A percentile compares a stretch with the other conserved stretches of the same genome.
phyloP scores from a whole-genome alignment of 2,888 invertebrate species.

The Melinaea marsaeus region DNA sequence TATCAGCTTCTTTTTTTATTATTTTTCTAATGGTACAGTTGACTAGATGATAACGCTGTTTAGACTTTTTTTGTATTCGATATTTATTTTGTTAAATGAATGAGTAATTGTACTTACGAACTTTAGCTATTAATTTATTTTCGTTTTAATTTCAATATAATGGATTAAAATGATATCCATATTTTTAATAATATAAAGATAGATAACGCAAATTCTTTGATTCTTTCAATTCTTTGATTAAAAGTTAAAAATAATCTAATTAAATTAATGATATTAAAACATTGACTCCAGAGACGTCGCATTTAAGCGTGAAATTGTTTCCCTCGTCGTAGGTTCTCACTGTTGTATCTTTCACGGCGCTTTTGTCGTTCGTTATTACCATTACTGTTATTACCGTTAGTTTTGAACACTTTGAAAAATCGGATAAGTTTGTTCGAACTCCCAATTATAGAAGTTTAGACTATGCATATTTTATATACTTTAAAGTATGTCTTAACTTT shows the following conservation, averaged over 20 bases:
- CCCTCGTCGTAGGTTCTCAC: conserved; percentile 92
- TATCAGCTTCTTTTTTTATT: too few species aligned
- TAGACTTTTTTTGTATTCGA: too few species aligned
- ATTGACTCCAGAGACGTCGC: conserved; percentile 90
- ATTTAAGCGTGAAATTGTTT: conserved; percentile 84
- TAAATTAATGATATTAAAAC: background rate
- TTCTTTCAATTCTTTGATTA: too few species aligned
- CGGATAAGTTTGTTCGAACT: conserved; percentile 14
- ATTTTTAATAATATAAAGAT: background rate
- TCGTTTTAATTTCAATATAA: too few species aligned
- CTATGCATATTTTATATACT: background rate
- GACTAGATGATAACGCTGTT: too few species aligned
- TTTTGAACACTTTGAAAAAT: conserved; percentile 19
- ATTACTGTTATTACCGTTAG: too few species aligned
- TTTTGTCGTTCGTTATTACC: conserved; percentile 86
- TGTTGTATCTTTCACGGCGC: conserved; percentile 83
- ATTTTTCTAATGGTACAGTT: too few species aligned
- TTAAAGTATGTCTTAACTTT: background rate
- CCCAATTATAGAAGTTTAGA: conserved; percentile 13
- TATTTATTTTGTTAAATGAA: too few species aligned
- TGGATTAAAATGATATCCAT: too few species aligned
- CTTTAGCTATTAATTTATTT: too few species aligned
- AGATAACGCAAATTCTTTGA: background rate
- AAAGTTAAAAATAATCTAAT: background rate
- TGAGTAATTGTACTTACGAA: too few species aligned